Conservation (phyloP, 1,140 invertebrate genomes). For the Helicoverpa armigera region DNA sequence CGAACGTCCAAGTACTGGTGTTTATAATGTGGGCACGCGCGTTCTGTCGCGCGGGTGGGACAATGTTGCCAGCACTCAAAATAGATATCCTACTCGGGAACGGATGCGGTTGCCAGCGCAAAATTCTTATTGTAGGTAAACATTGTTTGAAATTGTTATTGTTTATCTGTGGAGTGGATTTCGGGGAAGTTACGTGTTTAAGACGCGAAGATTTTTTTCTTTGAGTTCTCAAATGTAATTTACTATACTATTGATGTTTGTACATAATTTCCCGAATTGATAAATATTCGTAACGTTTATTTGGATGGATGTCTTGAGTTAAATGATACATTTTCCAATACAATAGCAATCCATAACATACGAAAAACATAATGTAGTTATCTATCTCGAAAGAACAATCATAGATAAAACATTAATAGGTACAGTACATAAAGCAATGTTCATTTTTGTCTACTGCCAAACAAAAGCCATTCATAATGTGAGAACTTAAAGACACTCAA, state of each 20-base stretch:
- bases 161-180: slow-evolving; percentile 46
- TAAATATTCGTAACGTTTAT: neutral
- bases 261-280: neutral
- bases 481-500: slow-evolving; percentile 40
- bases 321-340: neutral
- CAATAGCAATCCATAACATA: no score
- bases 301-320: neutral
- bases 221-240: neutral
- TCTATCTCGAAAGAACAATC: no score
- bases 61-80: slow-evolving; percentile 79
- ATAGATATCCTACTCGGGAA: slow-evolving; percentile 68
- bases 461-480: slow-evolving; percentile 39
- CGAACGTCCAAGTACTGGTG: slow-evolving; percentile 73
- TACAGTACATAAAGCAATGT: no score
- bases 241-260: neutral
- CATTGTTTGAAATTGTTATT: slow-evolving; percentile 49
- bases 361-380: no score
- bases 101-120: slow-evolving; percentile 54
- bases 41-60: slow-evolving; percentile 73
- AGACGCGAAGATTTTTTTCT: slow-evolving; percentile 12
- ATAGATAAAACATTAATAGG: no score
- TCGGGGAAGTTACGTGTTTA: slow-evolving; percentile 29
- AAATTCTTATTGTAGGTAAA: slow-evolving; percentile 48
- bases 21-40: slow-evolving; percentile 79
- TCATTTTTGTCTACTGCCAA: neutral